Base-by-base conservation (phyloP, 2,888 invertebrate genomes). In the Pheosia gnoma region DNA sequence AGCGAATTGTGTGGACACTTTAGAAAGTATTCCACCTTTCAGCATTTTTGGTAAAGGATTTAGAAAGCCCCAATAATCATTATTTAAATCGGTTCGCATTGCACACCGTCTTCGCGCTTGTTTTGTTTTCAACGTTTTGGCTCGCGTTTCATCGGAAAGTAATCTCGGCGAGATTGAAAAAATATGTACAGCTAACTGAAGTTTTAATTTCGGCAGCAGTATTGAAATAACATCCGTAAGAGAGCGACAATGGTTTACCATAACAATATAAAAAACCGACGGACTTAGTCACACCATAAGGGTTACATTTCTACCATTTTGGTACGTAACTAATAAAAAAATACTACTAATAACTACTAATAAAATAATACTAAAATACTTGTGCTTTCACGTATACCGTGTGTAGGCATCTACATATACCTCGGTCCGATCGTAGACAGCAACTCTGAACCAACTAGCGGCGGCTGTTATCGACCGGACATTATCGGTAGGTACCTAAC, bases 11-110 rank as follows among this genome's bases (percentile, higher is more conserved):
- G 61, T 58, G 51, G 60, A 68, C 65, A 56, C 59, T 67, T 66
- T 61, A 68, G 57, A 72, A 73, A 66, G 59, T 64, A 25, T 37
- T 61, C 66, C 59, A 74, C 65, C 70, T 72, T 67, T 66, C 45
- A 65, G 55, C 53, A 10, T 3, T 55, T 39, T 55, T 6, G 55
- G 39, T n/a, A 55, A 55, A 55, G 55, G 55, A 55, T 55, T 55
- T 38, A 41, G 39, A 52, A 52, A 51, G 38, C n/a, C 52, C 51
- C 41, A 58, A 51, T 58, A 58, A 51, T 5, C 25, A 52, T 58
- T 58, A 25, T 25, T 51, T 8, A 58, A 37, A 55, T 55, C 39
- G 36, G 39, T 57, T 47, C 55, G 39, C 11, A 6, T 53, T 53
- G 39, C 39, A 39, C 39, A 55, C n/a, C 39, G 36, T 54, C 38